Conservation (phyloP, 2,797 vertebrate genomes). For the Manis crassicaudata region DNA sequence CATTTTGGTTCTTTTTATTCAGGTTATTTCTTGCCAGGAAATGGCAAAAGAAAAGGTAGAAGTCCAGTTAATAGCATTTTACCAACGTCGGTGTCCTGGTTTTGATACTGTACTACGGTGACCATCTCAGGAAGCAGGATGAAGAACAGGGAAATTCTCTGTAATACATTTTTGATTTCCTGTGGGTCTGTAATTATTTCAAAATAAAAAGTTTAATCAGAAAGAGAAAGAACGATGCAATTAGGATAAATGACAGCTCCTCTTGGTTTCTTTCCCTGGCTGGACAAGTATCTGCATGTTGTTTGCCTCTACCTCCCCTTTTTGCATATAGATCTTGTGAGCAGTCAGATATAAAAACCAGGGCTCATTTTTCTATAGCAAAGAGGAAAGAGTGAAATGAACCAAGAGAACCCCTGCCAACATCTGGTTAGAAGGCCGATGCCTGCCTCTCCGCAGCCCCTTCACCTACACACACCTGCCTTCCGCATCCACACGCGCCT, state of each 20-base stretch:
- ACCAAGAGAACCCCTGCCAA: neutral
- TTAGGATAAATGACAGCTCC: neutral
- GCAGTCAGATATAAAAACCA: neutral
- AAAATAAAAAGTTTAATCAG: neutral
- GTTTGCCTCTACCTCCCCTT: neutral
- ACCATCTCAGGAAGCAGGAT: neutral
- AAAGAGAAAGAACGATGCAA: neutral
- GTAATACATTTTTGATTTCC: neutral
- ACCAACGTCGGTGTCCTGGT: neutral
- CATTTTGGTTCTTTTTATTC: neutral
- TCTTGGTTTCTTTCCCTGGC: neutral
- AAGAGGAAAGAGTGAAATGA: neutral
- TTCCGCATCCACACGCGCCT: neutral
- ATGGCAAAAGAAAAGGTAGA: neutral
- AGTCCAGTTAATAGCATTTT: neutral
- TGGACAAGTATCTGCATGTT: slow-evolving; percentile 15
- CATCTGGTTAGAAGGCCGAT: neutral
- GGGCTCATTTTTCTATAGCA: neutral
- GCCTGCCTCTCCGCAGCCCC: neutral
- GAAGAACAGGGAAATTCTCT: neutral
- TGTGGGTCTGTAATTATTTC: slow-evolving; percentile 7
- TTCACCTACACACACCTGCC: neutral
- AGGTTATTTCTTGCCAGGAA: neutral
- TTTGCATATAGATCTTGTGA: neutral
- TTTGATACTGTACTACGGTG: neutral